Conservation (phyloP, 2,797 vertebrate genomes). For the Protosalanx chinensis region DNA sequence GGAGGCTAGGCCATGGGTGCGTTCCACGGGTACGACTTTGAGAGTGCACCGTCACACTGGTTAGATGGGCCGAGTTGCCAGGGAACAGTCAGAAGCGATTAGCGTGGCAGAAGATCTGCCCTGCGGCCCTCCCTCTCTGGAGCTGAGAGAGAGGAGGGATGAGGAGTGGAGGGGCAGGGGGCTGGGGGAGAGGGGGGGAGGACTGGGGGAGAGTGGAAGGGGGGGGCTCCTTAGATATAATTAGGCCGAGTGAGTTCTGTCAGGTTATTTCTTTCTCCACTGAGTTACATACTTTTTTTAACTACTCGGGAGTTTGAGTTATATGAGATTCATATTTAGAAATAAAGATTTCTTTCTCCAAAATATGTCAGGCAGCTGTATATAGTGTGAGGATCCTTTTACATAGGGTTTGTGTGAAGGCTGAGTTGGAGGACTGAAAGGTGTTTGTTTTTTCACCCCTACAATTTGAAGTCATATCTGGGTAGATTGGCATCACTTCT, state of each 20-base stretch:
- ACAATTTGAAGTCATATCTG: not conserved
- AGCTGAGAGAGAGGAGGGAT: slow-evolving; percentile 44
- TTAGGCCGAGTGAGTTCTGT: slow-evolving; percentile 28
- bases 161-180: slow-evolving; percentile 1
- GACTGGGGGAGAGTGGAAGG: slow-evolving; percentile 6
- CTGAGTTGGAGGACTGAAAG: not conserved
- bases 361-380: too few species aligned
- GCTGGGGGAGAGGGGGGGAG: not conserved
- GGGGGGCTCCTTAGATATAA: slow-evolving; percentile 38
- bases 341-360: too few species aligned
- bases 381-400: not conserved
- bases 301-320: too few species aligned
- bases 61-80: slow-evolving; percentile 64
- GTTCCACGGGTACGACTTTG: slow-evolving; percentile 49
- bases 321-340: too few species aligned
- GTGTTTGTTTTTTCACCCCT: not conserved
- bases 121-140: slow-evolving; percentile 60
- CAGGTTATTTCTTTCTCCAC: slow-evolving; percentile 17
- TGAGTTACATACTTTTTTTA: slow-evolving; percentile 1
- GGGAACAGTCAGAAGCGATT: slow-evolving; percentile 74
- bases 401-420: not conserved
- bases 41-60: slow-evolving; percentile 59
- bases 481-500: not conserved
- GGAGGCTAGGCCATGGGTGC: slow-evolving; percentile 30
- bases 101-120: slow-evolving; percentile 67